Percentiles rank a stretch among this genome's conserved stretches.
Conservation (phyloP, 1,140 invertebrate species). For the Drosophila nikananu region DNA sequence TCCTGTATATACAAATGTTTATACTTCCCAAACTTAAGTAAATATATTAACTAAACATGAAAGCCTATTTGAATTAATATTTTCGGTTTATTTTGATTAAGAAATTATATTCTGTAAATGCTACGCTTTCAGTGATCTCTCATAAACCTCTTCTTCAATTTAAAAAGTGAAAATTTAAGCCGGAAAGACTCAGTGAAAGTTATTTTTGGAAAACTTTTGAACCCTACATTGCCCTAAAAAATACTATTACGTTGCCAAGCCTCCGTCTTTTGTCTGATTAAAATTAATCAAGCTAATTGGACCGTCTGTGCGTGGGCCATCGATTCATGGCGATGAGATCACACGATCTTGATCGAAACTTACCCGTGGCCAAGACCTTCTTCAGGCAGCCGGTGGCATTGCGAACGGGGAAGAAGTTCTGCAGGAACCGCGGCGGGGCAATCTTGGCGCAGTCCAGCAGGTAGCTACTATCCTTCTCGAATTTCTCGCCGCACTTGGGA, state of each 20-base stretch:
- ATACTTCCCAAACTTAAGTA: not conserved
- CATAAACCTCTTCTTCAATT: no score
- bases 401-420: constrained; percentile 46
- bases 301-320: constrained; percentile 7
- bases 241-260: not conserved
- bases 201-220: not conserved
- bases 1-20: not conserved
- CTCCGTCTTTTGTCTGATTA: constrained; percentile 10
- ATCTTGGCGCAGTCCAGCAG: constrained; percentile 64
- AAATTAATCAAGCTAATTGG: constrained; percentile 58
- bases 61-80: not conserved
- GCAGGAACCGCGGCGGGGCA: constrained; percentile 62
- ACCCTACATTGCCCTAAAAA: not conserved
- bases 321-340: constrained; percentile 23
- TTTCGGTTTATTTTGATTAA: not conserved
- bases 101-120: not conserved
- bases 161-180: not conserved
- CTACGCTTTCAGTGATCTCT: not conserved
- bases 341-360: constrained; percentile 41
- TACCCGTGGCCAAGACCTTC: constrained; percentile 67
- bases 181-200: not conserved
- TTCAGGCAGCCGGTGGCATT: constrained; percentile 84
- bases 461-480: constrained; percentile 52
- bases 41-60: not conserved
- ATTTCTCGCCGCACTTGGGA: constrained; percentile 67